phyloP scores from a whole-genome alignment of 2,888 invertebrate species.

The Aphelenchoides bicaudatus region DNA sequence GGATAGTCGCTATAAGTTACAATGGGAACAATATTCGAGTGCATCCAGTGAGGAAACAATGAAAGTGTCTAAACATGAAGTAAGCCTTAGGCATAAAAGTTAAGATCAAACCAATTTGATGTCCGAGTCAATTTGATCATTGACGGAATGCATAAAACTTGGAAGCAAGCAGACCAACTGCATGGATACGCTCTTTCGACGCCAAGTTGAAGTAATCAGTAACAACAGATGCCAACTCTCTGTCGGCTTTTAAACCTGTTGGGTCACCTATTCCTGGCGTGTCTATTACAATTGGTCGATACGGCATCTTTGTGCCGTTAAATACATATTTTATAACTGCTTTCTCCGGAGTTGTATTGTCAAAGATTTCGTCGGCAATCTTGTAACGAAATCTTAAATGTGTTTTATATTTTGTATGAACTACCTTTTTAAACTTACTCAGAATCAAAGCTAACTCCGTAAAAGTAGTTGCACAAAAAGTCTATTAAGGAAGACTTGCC shows the following conservation, averaged over 20 bases:
- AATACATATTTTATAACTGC: conserved; percentile 45
- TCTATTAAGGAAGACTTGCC: conserved; percentile 44
- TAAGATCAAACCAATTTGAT: conserved; percentile 34
- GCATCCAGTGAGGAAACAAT: conserved; percentile 27
- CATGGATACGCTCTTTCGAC: conserved; percentile 37
- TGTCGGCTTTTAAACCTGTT: conserved; percentile 20
- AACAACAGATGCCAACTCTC: conserved; percentile 31
- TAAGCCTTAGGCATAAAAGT: not conserved
- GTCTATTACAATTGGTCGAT: conserved; percentile 44
- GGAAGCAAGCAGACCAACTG: conserved; percentile 43
- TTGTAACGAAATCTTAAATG: conserved; percentile 31
- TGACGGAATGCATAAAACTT: conserved; percentile 34
- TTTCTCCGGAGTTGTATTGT: conserved; percentile 37
- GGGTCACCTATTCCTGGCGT: conserved; percentile 41
- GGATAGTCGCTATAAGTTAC: conserved; percentile 23
- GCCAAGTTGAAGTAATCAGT: conserved; percentile 38
- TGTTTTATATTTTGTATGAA: not conserved
- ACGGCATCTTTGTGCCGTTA: conserved; percentile 38
- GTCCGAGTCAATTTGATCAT: conserved; percentile 38
- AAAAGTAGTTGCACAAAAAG: conserved; percentile 47
- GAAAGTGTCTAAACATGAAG: conserved; percentile 20
- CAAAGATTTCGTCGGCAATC: conserved; percentile 48
- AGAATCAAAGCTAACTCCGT: conserved; percentile 35
- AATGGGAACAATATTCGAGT: conserved; percentile 24
- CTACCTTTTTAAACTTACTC: conserved; percentile 2